Evolutionary conservation across 2,113 vertebrate species (phyloP).

Genomic region (Rhinogobius similis): DNA sequence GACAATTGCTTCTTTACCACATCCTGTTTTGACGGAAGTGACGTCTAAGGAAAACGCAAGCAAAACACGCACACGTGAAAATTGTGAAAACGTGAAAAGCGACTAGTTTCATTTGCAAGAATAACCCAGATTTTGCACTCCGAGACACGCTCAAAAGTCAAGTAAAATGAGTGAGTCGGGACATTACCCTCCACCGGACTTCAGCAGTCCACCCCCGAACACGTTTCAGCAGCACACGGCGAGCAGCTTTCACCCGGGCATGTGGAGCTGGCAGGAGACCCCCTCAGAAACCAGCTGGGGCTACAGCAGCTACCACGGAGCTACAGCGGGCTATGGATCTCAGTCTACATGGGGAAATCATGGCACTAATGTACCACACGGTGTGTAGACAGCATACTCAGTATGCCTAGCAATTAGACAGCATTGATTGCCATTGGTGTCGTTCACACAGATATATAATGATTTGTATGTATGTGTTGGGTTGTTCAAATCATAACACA

Average conservation of each 20-base stretch:
- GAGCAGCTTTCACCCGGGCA: constrained; percentile 61
- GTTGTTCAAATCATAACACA: background rate
- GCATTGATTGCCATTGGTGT: too few relatives aligned
- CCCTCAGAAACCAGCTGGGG: constrained; percentile 37
- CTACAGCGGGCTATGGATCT: background rate
- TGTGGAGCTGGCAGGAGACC: constrained; percentile 65
- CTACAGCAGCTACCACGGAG: constrained; percentile 12
- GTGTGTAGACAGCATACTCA: constrained; percentile 25
- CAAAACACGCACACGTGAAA: constrained; percentile 53
- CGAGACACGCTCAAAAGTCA: background rate
- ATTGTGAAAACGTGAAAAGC: background rate
- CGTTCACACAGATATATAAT: background rate
- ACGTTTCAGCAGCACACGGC: constrained; percentile 37
- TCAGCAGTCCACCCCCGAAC: constrained; percentile 41
- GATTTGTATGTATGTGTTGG: background rate
- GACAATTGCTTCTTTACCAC: background rate
- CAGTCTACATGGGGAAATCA: background rate
- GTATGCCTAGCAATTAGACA: background rate
- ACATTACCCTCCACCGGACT: constrained; percentile 68
- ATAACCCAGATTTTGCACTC: background rate
- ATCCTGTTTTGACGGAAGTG: constrained; percentile 59
- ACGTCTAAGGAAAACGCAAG: constrained; percentile 17
- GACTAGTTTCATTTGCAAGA: background rate
- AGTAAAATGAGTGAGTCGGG: constrained; percentile 52
- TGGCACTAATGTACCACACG: constrained; percentile 15